Evolutionary conservation across 2,113 vertebrate species (phyloP).

Genomic region (Carollia perspicillata): DNA sequence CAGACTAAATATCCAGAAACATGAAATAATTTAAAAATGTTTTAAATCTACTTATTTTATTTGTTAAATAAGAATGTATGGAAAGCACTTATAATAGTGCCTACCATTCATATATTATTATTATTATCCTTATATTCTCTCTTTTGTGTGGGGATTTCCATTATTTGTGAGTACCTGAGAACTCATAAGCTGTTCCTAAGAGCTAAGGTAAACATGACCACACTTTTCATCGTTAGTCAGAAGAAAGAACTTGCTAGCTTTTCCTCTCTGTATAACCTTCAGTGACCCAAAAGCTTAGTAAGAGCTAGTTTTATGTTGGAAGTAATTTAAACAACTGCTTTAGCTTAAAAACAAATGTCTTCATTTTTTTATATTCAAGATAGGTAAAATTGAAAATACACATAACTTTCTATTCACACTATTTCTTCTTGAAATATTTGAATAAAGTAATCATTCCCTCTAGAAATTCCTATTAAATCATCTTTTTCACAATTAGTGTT

Average conservation of each 20-base stretch:
- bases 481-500: constrained; percentile 16
- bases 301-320: not conserved
- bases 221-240: not conserved
- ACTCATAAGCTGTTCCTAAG: not conserved
- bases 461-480: not conserved
- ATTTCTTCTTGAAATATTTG: not conserved
- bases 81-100: not conserved
- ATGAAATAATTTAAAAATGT: not conserved
- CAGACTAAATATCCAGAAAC: not conserved
- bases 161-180: not conserved
- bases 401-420: not conserved
- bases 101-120: not conserved
- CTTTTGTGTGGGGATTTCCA: not conserved
- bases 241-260: not conserved
- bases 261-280: not conserved
- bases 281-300: not conserved
- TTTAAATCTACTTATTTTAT: not conserved
- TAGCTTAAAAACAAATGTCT: constrained; percentile 3
- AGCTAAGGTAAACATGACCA: not conserved
- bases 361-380: not conserved
- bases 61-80: not conserved
- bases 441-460: not conserved
- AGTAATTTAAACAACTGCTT: not conserved
- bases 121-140: not conserved
- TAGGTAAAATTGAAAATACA: not conserved